Conservation (phyloP, 2,888 invertebrate species). For the Sycophila texana region DNA sequence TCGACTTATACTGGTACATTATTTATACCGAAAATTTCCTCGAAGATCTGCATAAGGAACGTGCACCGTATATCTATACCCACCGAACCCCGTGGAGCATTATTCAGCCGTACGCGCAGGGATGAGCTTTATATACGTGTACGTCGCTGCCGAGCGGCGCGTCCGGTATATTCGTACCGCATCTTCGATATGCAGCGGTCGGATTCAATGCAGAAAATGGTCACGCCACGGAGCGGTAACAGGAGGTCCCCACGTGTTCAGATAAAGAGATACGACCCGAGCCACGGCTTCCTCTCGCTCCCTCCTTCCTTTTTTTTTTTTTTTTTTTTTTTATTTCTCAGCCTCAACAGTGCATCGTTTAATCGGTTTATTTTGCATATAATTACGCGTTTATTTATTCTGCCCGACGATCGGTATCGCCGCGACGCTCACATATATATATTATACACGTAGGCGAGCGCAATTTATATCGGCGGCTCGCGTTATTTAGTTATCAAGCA, state of each 20-base stretch:
- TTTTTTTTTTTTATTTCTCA: background rate
- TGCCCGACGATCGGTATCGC: background rate
- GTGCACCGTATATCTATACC: background rate
- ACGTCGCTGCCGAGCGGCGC: background rate
- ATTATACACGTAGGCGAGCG: background rate
- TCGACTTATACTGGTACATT: too few species aligned
- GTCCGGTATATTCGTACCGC: constrained; percentile 16
- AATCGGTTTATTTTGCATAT: constrained; percentile 36
- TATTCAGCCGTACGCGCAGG: constrained; percentile 25
- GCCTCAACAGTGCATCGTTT: constrained; percentile 5
- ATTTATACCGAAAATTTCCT: too few species aligned
- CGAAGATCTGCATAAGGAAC: background rate
- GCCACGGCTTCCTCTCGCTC: background rate
- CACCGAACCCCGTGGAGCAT: background rate
- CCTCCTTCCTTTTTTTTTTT: background rate
- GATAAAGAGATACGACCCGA: constrained; percentile 36
- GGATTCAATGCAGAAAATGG: constrained; percentile 33
- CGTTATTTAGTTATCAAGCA: too few species aligned
- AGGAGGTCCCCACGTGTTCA: constrained; percentile 23
- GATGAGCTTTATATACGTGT: background rate
- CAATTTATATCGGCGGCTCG: constrained; percentile 18
- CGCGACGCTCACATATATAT: background rate
- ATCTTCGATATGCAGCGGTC: constrained; percentile 10
- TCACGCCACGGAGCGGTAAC: constrained; percentile 23
- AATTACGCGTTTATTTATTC: constrained; percentile 35